phyloP scores from a whole-genome alignment of 2,797 vertebrate genomes.

The Centropyge bicolor region DNA sequence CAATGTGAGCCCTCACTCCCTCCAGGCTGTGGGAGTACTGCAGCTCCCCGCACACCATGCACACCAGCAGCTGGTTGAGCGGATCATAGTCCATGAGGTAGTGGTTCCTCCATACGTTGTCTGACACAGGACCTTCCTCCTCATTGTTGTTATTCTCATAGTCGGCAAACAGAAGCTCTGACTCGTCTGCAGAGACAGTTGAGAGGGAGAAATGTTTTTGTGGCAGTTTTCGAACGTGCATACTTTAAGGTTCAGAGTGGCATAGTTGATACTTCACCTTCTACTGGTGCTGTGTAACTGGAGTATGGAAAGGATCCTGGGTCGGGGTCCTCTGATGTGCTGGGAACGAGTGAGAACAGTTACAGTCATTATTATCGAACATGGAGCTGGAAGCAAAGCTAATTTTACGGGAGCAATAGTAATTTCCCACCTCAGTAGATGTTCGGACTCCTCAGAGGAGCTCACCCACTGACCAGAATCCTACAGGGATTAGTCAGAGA shows the following conservation, averaged over 20 bases:
- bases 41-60: slow-evolving; percentile 92
- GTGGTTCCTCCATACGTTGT: slow-evolving; percentile 79
- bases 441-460: slow-evolving; percentile 80
- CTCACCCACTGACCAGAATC: slow-evolving; percentile 70
- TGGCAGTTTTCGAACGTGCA: neutral
- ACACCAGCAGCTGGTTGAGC: slow-evolving; percentile 91
- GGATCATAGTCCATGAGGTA: slow-evolving; percentile 95
- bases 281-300: slow-evolving; percentile 46
- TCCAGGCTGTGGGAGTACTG: slow-evolving; percentile 90
- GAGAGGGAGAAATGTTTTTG: neutral
- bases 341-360: slow-evolving; percentile 43
- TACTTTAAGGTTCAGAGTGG: neutral
- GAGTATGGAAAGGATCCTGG: slow-evolving; percentile 47
- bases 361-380: neutral
- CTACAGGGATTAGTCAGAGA: slow-evolving; percentile 42
- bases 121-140: slow-evolving; percentile 71
- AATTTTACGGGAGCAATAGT: neutral
- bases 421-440: slow-evolving; percentile 79
- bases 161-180: slow-evolving; percentile 57
- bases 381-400: neutral
- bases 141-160: slow-evolving; percentile 51
- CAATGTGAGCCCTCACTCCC: slow-evolving; percentile 88
- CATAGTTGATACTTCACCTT: slow-evolving; percentile 69
- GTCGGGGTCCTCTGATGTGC: slow-evolving; percentile 58
- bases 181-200: slow-evolving; percentile 59